Base-by-base conservation (phyloP, 2,888 invertebrate genomes). In the Acleris emargana region DNA sequence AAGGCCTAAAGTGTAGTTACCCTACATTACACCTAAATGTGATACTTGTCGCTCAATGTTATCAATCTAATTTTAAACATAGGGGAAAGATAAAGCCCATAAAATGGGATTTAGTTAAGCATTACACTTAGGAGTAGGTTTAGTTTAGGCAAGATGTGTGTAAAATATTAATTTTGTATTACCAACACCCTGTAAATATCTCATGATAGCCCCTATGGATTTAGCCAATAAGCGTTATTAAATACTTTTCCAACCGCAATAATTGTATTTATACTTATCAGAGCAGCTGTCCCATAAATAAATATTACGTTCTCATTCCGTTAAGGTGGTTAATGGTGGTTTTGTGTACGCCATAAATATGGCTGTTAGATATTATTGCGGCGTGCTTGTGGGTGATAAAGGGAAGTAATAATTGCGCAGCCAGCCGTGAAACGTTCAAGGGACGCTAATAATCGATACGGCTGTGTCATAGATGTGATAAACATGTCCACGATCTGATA, bases 231-330 rank as follows among this genome's bases (percentile, higher is more conserved):
- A 13, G 13, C 38, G 4, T 38, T 4, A 38, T 13, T 13, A 38
- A 32, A 38, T 38, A 13, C 38, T 13, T 38, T 4, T 38, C 13
- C 38, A 38, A 38, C 38, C 4, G 38, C 25, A 45, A 45, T 45
- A 17, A 45, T 45, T 45, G 45, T 43, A 57, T 57, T 57, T 57
- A 22, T 49, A 49, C 28, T 54, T 28, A 52, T 57, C 61, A 51
- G 25, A 58, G 43, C 49, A 78, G 77, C 76, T 74, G 70, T 71
- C 72, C 68, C 75, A 72, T 83, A 77, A 77, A 79, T 79, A 79
- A 70, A 76, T 76, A 78, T 82, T 77, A 79, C 74, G 67, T 73
- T 71, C 75, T 72, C 73, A 73, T 75, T 71, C 67, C 58, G 58
- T 68, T 66, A 57, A 61, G 55, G 66, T 66, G 22, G 55, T 68